Conservation (phyloP, 1,140 invertebrate genomes). For the Drosophila burlai region DNA sequence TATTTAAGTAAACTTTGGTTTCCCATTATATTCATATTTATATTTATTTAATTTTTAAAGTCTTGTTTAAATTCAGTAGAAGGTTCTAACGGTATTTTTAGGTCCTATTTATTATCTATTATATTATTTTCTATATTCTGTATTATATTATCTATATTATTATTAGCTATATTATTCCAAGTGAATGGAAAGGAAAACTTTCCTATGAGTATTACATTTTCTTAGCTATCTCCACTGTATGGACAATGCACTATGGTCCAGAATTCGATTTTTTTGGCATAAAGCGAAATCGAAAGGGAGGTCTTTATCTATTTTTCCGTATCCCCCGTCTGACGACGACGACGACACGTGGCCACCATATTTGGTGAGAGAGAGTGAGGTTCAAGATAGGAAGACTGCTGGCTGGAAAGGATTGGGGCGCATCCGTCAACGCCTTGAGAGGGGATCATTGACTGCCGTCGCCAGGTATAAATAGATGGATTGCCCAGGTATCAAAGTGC, state of each 20-base stretch:
- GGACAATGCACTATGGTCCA: neutral
- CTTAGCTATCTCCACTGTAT: neutral
- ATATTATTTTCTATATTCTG: too few relatives aligned
- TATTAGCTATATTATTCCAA: too few relatives aligned
- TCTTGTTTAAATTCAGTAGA: too few relatives aligned
- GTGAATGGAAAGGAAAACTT: neutral
- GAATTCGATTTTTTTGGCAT: too few relatives aligned
- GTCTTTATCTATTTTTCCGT: conserved; percentile 19
- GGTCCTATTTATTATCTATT: too few relatives aligned
- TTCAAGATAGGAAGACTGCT: conserved; percentile 3
- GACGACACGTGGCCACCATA: conserved; percentile 42
- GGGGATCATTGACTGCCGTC: conserved; percentile 63
- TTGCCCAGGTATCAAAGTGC: conserved; percentile 43
- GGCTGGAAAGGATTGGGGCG: conserved; percentile 49
- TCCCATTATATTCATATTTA: too few relatives aligned
- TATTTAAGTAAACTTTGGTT: too few relatives aligned
- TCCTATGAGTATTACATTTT: neutral
- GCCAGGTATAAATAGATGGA: conserved; percentile 58
- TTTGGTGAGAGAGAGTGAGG: conserved; percentile 26
- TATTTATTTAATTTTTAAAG: too few relatives aligned
- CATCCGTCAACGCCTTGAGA: conserved; percentile 38
- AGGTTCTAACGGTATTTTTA: neutral
- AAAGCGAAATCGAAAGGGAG: conserved; percentile 24
- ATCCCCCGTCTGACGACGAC: neutral
- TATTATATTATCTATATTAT: too few relatives aligned